These are phyloP conservation scores for Syrmaticus mikado DNA, from an alignment of 2,113 vertebrate species.

Conservation along the genomic window DNA sequence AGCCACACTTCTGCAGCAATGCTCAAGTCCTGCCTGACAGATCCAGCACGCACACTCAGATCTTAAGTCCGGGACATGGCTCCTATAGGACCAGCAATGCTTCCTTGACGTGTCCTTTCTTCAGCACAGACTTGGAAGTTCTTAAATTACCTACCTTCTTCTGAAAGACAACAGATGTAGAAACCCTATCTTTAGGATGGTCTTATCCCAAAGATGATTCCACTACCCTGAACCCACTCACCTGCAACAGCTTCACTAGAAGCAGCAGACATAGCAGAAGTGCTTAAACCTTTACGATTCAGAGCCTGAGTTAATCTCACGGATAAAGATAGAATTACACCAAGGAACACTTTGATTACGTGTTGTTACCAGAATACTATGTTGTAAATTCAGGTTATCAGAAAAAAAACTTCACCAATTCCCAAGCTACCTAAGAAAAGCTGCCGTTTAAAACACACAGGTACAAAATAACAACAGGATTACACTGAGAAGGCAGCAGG, in stretches of 20 bases:
- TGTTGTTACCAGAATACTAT: not conserved
- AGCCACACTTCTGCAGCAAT: not conserved
- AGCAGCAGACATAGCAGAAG: not conserved
- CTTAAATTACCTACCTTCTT: not conserved
- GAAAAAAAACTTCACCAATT: not conserved
- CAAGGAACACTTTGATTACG: not conserved
- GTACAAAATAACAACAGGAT: not conserved
- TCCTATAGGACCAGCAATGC: accelerated
- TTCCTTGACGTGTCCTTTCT: not conserved
- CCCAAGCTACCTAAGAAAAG: not conserved
- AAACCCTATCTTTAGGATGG: not conserved
- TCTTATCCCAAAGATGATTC: not conserved
- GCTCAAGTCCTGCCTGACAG: not conserved
- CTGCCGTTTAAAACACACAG: not conserved
- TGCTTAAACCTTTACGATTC: not conserved
- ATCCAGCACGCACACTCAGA: not conserved
- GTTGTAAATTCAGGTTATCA: not conserved
- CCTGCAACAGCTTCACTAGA: not conserved
- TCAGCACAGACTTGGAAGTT: not conserved
- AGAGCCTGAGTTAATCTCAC: not conserved
- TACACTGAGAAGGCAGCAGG: not conserved
- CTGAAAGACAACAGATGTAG: not conserved
- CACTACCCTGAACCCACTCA: not conserved
- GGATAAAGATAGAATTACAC: not conserved
- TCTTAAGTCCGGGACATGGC: not conserved